These are phyloP conservation scores for Xenentodon cancila DNA, from an alignment of 2,797 vertebrate species.

Conservation along the genomic window DNA sequence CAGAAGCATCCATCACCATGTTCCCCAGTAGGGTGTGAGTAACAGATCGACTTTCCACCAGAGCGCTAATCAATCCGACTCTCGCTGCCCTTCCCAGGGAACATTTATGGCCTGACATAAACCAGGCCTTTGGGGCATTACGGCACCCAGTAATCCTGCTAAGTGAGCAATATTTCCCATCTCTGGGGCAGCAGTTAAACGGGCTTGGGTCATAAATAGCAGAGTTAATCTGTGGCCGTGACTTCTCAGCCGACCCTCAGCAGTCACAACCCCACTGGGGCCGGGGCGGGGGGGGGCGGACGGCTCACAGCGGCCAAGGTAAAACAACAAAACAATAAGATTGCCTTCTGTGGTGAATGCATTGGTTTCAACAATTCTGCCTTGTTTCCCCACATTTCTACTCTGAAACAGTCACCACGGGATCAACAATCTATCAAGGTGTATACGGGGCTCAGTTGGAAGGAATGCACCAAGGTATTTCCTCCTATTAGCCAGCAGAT, in stretches of 20 bases:
- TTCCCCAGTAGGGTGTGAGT: constrained; percentile 77
- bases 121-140: constrained; percentile 86
- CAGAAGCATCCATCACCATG: constrained; percentile 79
- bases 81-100: constrained; percentile 83
- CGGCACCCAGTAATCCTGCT: constrained; percentile 87
- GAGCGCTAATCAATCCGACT: constrained; percentile 82
- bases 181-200: constrained; percentile 82
- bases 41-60: constrained; percentile 83
- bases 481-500: constrained; percentile 35
- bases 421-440: constrained; percentile 49
- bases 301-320: constrained; percentile 69
- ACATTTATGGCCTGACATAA: constrained; percentile 89
- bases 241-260: constrained; percentile 73
- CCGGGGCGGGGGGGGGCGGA: constrained; percentile 64
- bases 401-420: constrained; percentile 39
- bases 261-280: constrained; percentile 63
- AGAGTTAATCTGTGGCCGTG: constrained; percentile 84
- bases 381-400: constrained; percentile 23
- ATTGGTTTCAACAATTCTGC: constrained; percentile 25
- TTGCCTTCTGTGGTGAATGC: constrained; percentile 50
- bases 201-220: constrained; percentile 81
- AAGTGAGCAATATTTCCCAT: constrained; percentile 89
- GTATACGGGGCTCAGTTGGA: constrained; percentile 25
- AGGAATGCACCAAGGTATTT: constrained; percentile 30
- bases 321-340: constrained; percentile 67